Conservation (phyloP, 1,140 invertebrate species). For the Drosophila busckii region DNA sequence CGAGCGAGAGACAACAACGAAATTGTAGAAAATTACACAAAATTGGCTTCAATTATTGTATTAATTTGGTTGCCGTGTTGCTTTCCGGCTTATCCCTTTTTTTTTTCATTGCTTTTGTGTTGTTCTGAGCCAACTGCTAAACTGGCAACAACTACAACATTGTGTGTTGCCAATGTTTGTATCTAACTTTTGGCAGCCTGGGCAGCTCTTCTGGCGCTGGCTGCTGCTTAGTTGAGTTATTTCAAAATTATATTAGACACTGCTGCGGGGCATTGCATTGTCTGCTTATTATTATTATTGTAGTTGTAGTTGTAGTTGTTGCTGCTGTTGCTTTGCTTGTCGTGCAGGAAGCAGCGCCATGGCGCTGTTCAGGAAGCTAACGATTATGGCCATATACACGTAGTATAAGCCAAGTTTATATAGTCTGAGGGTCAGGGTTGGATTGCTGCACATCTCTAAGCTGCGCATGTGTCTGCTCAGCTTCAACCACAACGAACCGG, state of each 20-base stretch:
- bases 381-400: slow-evolving; percentile 70
- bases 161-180: slow-evolving; percentile 49
- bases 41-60: slow-evolving; percentile 79
- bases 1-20: slow-evolving; percentile 46
- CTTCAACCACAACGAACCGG: no score
- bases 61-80: slow-evolving; percentile 79
- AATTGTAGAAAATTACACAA: slow-evolving; percentile 77
- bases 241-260: slow-evolving; percentile 70
- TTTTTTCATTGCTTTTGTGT: slow-evolving; percentile 28
- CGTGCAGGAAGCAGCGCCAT: slow-evolving; percentile 64
- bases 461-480: background rate
- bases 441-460: no score
- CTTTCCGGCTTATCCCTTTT: slow-evolving; percentile 78
- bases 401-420: slow-evolving; percentile 31
- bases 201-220: slow-evolving; percentile 4
- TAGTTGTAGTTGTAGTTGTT: slow-evolving; percentile 2
- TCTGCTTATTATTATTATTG: slow-evolving; percentile 18
- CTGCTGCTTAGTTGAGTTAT: slow-evolving; percentile 63
- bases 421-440: no score
- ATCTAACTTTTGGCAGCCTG: slow-evolving; percentile 61
- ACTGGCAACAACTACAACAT: slow-evolving; percentile 12
- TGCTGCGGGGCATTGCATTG: slow-evolving; percentile 21
- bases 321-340: slow-evolving; percentile 22
- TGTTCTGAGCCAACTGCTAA: slow-evolving; percentile 15
- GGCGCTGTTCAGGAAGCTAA: slow-evolving; percentile 63